These are phyloP conservation scores for Corydoras maculifer DNA, from an alignment of 2,113 vertebrate species.

Conservation along the genomic window DNA sequence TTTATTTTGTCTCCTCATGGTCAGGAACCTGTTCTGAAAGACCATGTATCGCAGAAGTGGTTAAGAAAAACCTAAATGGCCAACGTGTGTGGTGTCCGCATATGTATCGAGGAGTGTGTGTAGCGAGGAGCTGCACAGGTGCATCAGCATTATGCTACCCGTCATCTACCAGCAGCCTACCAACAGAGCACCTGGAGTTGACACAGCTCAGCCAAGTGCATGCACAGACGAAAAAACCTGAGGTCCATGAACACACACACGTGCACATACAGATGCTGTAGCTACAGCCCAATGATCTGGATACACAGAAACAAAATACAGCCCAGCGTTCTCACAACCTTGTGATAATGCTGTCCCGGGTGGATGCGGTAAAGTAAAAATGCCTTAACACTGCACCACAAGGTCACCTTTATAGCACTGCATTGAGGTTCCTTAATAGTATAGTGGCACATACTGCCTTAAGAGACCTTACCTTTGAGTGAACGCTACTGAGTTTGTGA, in stretches of 20 bases:
- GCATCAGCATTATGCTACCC: too few relatives aligned
- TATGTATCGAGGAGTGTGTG: too few relatives aligned
- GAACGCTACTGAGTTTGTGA: constrained; percentile 19
- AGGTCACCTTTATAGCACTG: constrained; percentile 45
- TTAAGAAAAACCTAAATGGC: too few relatives aligned
- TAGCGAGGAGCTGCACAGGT: too few relatives aligned
- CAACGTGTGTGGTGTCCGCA: too few relatives aligned
- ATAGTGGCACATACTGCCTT: constrained; percentile 4
- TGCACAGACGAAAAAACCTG: constrained; percentile 23
- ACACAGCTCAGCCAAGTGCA: too few relatives aligned
- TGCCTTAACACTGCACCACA: constrained; percentile 19
- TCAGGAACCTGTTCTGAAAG: too few relatives aligned
- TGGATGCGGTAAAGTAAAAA: constrained; percentile 11
- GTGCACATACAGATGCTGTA: constrained; percentile 7
- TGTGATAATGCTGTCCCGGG: constrained; percentile 15
- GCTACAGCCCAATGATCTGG: constrained; percentile 21
- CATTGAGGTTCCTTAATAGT: constrained; percentile 9
- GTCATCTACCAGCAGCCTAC: too few relatives aligned
- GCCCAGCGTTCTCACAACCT: constrained; percentile 23
- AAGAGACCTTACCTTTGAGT: neutral
- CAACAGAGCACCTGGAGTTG: too few relatives aligned
- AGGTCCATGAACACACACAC: constrained; percentile 11
- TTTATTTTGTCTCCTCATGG: too few relatives aligned
- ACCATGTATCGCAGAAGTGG: too few relatives aligned
- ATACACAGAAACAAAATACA: constrained; percentile 18